These are phyloP conservation scores for Drosophila grimshawi DNA, from an alignment of 1,140 invertebrate genomes.

Conservation along the genomic window DNA sequence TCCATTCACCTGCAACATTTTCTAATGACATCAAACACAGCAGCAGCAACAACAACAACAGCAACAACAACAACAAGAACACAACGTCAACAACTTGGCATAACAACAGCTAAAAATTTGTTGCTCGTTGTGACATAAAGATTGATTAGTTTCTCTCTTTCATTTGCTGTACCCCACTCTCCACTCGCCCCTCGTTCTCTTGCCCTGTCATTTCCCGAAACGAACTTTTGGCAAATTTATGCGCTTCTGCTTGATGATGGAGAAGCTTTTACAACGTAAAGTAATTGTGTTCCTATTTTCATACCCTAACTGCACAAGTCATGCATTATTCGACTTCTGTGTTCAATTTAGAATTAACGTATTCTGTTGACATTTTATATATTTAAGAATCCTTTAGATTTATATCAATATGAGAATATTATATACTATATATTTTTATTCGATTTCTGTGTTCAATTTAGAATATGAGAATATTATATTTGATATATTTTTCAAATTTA, in stretches of 20 bases:
- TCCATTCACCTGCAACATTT: slow-evolving; percentile 80
- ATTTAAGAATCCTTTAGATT: no score
- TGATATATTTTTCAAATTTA: no score
- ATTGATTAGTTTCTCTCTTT: slow-evolving; percentile 75
- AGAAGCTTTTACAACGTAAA: slow-evolving; percentile 51
- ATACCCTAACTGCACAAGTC: slow-evolving; percentile 16
- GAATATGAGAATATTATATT: no score
- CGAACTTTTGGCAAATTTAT: slow-evolving; percentile 66
- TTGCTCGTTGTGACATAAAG: slow-evolving; percentile 72
- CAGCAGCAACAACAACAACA: slow-evolving; percentile 30
- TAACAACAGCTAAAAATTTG: slow-evolving; percentile 60
- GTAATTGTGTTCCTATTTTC: slow-evolving; percentile 32
- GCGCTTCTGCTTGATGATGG: slow-evolving; percentile 54
- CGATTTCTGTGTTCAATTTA: no score
- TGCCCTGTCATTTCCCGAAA: slow-evolving; percentile 5
- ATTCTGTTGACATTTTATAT: not conserved
- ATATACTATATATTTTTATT: no score
- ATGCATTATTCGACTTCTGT: not conserved
- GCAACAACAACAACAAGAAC: slow-evolving; percentile 40
- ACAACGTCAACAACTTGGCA: slow-evolving; percentile 24
- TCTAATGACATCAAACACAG: slow-evolving; percentile 76
- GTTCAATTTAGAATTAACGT: not conserved
- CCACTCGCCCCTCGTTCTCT: slow-evolving; percentile 1
- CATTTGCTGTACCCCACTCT: not conserved
- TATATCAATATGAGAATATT: no score